Conservation (phyloP, 2,113 vertebrate species). For the Gambusia affinis region DNA sequence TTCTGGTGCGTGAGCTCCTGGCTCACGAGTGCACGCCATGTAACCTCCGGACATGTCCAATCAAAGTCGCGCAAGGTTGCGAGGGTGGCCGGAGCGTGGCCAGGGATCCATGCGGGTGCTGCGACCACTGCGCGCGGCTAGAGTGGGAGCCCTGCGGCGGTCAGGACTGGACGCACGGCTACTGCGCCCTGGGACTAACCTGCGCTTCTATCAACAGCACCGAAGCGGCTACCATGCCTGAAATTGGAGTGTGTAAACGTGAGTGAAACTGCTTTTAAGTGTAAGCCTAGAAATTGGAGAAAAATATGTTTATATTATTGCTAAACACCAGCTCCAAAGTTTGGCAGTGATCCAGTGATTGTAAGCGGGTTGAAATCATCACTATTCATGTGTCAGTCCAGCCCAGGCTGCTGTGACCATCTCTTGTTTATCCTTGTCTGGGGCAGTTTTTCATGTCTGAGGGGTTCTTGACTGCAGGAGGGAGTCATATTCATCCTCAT, state of each 20-base stretch:
- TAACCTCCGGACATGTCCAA: constrained; percentile 71
- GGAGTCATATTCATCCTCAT: constrained; percentile 58
- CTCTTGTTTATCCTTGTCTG: constrained; percentile 44
- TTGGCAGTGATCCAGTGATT: not conserved
- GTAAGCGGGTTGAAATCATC: constrained; percentile 27
- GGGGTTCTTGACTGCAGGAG: constrained; percentile 55
- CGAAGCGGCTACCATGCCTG: constrained; percentile 60
- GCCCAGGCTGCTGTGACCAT: constrained; percentile 43
- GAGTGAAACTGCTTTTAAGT: constrained; percentile 9
- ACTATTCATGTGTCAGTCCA: constrained; percentile 37
- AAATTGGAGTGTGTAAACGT: constrained; percentile 82
- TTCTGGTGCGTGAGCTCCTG: constrained; percentile 63
- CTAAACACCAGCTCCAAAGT: not conserved
- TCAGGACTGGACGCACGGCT: constrained; percentile 79
- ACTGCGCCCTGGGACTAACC: constrained; percentile 80
- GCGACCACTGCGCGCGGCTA: constrained; percentile 77
- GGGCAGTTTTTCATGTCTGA: constrained; percentile 38
- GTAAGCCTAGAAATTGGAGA: not conserved
- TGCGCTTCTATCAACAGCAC: constrained; percentile 76
- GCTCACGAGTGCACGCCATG: constrained; percentile 78
- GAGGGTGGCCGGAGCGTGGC: constrained; percentile 70
- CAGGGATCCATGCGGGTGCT: constrained; percentile 82
- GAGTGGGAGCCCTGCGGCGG: constrained; percentile 82
- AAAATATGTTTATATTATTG: not conserved
- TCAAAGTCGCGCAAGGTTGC: constrained; percentile 63